A percentile compares a stretch with the other conserved stretches of the same genome.
These are phyloP conservation scores for Nasonovia ribisnigri DNA, from an alignment of 2,888 invertebrate species.

Conservation along the genomic window DNA sequence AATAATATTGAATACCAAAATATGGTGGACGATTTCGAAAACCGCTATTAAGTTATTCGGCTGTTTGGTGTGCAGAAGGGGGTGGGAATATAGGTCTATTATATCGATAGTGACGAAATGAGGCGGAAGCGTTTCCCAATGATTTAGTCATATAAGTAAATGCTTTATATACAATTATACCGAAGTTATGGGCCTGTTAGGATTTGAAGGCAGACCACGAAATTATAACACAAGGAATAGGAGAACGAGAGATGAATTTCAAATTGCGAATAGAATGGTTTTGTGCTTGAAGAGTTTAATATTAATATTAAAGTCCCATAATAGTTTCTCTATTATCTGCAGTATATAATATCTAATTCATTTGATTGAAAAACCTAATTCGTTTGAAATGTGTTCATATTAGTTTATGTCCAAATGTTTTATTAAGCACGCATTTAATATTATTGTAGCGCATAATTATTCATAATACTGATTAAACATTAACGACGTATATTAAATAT, in stretches of 20 bases:
- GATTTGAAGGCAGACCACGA: not conserved
- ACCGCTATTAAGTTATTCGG: too few relatives aligned
- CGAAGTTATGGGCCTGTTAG: not conserved
- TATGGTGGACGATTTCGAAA: not conserved
- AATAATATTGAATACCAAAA: not conserved
- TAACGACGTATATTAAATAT: not conserved
- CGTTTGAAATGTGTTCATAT: not conserved
- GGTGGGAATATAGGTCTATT: not conserved
- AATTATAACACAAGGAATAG: not conserved
- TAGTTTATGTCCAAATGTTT: not conserved
- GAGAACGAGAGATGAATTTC: not conserved
- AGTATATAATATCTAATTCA: too few relatives aligned
- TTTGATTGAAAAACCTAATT: too few relatives aligned
- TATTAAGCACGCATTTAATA: not conserved
- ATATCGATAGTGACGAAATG: not conserved
- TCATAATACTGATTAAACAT: not conserved
- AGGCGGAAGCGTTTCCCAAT: not conserved
- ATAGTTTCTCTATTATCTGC: too few relatives aligned
- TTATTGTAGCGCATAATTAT: not conserved
- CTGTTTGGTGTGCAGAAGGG: too few relatives aligned
- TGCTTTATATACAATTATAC: not conserved
- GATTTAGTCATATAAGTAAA: not conserved
- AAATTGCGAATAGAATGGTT: not conserved
- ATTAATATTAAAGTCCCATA: not conserved
- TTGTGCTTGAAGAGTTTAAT: not conserved